Conservation (phyloP, 2,797 vertebrate genomes). For the Halcyon badia region DNA sequence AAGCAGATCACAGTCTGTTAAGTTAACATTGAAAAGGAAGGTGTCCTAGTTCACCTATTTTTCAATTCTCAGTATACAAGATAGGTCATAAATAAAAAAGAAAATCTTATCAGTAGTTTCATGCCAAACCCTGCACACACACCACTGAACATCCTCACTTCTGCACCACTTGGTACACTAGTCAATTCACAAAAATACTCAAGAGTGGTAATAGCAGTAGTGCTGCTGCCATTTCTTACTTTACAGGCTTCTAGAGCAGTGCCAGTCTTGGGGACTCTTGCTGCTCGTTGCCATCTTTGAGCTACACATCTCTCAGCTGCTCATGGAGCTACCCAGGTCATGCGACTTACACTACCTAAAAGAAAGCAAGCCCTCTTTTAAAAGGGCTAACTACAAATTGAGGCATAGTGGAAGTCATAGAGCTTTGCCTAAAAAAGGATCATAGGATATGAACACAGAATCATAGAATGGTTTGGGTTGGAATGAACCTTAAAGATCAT, state of each 20-base stretch:
- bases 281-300: neutral
- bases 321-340: neutral
- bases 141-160: neutral
- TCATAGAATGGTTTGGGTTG: neutral
- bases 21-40: neutral
- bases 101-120: neutral
- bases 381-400: neutral
- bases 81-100: neutral
- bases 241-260: neutral
- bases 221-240: neutral
- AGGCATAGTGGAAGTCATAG: neutral
- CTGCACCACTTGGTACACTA: neutral
- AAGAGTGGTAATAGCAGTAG: neutral
- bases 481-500: neutral
- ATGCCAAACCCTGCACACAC: neutral
- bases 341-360: neutral
- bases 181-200: neutral
- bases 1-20: neutral
- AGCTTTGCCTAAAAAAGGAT: neutral
- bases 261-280: neutral
- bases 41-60: neutral
- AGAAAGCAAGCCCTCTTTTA: neutral
- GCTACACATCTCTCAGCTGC: neutral
- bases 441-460: neutral
- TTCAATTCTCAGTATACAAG: neutral